These are phyloP conservation scores for Menidia menidia DNA, from an alignment of 2,797 vertebrate genomes.

Conservation along the genomic window DNA sequence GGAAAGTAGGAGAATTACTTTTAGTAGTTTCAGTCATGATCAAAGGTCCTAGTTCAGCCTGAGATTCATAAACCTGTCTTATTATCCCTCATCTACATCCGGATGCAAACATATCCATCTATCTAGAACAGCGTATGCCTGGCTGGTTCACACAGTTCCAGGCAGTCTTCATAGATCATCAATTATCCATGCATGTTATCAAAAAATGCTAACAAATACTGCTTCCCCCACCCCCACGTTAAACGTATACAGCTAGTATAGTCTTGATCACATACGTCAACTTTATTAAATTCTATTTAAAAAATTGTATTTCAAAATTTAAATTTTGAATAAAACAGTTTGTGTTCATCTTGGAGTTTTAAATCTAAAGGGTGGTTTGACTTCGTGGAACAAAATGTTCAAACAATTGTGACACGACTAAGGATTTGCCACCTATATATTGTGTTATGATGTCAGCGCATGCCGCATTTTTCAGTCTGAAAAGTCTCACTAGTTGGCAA, in stretches of 20 bases:
- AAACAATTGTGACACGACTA: not conserved
- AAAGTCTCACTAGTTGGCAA: constrained; percentile 24
- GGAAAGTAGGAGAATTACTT: not conserved
- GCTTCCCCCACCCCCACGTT: not conserved
- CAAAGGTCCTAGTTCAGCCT: not conserved
- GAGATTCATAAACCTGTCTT: not conserved
- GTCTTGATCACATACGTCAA: constrained; percentile 9
- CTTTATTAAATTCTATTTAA: not conserved
- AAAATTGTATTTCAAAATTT: not conserved
- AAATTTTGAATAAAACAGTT: no score
- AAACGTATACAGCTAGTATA: not conserved
- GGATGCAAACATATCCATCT: not conserved
- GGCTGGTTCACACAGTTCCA: not conserved
- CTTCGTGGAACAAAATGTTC: not conserved
- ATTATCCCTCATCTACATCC: constrained; percentile 13
- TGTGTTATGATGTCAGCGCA: constrained; percentile 27
- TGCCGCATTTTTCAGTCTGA: constrained; percentile 36
- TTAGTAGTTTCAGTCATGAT: not conserved
- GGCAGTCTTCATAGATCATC: constrained; percentile 10
- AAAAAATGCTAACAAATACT: constrained; percentile 20
- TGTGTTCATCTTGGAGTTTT: not conserved
- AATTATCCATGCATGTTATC: not conserved
- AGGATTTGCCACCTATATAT: constrained; percentile 8
- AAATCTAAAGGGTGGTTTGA: not conserved
- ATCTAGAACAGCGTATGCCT: not conserved